phyloP scores from a whole-genome alignment of 2,888 invertebrate species.

The Blastobasis lacticolella region DNA sequence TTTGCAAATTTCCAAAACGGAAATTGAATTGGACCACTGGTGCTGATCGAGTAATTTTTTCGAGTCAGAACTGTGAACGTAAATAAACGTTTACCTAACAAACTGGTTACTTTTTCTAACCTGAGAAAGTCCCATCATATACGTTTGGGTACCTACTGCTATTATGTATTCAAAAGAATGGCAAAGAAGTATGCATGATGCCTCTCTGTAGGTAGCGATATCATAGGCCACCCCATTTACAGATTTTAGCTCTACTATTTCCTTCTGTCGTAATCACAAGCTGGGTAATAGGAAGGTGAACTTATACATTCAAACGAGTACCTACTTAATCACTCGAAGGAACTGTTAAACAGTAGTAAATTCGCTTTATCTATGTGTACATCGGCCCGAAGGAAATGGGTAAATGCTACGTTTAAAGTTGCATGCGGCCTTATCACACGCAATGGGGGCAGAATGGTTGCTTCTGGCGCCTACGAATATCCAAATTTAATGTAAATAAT shows the following conservation, averaged over 20 bases:
- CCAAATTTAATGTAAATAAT: not conserved
- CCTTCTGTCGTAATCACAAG: not conserved
- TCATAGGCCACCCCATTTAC: too few relatives aligned
- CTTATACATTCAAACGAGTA: not conserved
- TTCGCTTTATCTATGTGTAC: slow-evolving; percentile 7
- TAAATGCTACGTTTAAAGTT: slow-evolving; percentile 3
- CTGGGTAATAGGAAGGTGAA: not conserved
- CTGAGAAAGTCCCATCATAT: too few relatives aligned
- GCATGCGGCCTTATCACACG: slow-evolving; percentile 21
- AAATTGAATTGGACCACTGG: too few relatives aligned
- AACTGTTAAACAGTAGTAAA: not conserved
- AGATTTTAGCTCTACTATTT: slow-evolving; percentile 10
- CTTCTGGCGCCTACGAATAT: not conserved
- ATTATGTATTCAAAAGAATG: too few relatives aligned
- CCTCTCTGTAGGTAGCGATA: too few relatives aligned
- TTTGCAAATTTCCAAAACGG: too few relatives aligned
- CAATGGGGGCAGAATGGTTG: slow-evolving; percentile 8
- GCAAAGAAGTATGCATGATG: too few relatives aligned
- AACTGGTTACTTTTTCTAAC: too few relatives aligned
- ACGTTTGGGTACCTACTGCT: too few relatives aligned
- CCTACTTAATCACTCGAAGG: not conserved
- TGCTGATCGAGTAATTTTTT: too few relatives aligned
- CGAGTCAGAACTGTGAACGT: too few relatives aligned
- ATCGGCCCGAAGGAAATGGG: not conserved
- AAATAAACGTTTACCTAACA: too few relatives aligned